These are phyloP conservation scores for Agrypnia vestita DNA, from an alignment of 1,140 invertebrate species.

Conservation along the genomic window DNA sequence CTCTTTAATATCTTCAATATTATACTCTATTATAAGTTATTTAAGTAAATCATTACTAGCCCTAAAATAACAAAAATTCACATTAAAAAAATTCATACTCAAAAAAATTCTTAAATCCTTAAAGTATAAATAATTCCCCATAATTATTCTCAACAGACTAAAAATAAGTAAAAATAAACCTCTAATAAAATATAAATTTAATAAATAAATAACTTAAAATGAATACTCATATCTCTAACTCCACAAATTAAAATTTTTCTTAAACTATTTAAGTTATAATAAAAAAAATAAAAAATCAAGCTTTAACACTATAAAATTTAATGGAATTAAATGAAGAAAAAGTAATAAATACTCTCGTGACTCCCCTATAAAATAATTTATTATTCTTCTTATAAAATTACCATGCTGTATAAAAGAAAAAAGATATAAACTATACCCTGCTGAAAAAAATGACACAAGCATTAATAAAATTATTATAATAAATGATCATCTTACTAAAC, in stretches of 20 bases:
- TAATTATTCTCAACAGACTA: slow-evolving; percentile 66
- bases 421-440: slow-evolving; percentile 70
- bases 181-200: background rate
- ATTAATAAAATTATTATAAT: slow-evolving; percentile 69
- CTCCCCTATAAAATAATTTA: too few relatives aligned
- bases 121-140: too few relatives aligned
- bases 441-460: slow-evolving; percentile 70
- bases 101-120: slow-evolving; percentile 63
- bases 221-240: slow-evolving; percentile 68
- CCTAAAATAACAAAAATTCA: too few relatives aligned
- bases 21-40: too few relatives aligned
- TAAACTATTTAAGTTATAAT: slow-evolving; percentile 74
- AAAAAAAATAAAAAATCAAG: slow-evolving; percentile 62
- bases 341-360: slow-evolving; percentile 76
- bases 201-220: slow-evolving; percentile 1
- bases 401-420: slow-evolving; percentile 76
- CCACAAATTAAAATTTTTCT: slow-evolving; percentile 77
- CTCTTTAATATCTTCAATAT: too few relatives aligned
- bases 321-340: slow-evolving; percentile 75
- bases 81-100: slow-evolving; percentile 62
- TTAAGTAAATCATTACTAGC: too few relatives aligned
- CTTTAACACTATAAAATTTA: slow-evolving; percentile 76
- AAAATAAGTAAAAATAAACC: slow-evolving; percentile 67
- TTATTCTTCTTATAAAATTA: slow-evolving; percentile 65
- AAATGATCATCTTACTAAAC: slow-evolving; percentile 69